These are phyloP conservation scores for Eptesicus fuscus DNA, from an alignment of 2,113 vertebrate genomes.

Conservation along the genomic window DNA sequence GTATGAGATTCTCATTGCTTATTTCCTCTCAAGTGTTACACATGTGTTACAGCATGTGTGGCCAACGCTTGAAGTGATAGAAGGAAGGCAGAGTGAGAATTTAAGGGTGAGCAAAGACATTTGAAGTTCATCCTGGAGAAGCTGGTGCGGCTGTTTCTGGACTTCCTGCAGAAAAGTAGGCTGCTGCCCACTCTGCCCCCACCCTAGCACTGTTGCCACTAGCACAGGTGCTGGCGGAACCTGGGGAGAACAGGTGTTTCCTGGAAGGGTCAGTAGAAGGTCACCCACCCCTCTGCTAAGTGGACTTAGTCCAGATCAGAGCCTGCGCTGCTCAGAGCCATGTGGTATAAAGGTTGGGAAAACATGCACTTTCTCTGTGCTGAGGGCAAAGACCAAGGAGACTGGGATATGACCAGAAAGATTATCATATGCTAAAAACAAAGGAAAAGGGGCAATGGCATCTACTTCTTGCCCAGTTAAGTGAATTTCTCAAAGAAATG, in stretches of 20 bases:
- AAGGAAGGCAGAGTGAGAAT: neutral
- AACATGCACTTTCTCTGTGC: neutral
- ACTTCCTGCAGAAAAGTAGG: neutral
- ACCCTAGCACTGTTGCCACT: neutral
- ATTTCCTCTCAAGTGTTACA: neutral
- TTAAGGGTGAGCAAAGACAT: neutral
- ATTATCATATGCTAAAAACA: constrained; percentile 5
- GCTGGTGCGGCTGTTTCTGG: neutral
- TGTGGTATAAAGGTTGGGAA: constrained; percentile 47
- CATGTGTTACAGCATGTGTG: neutral
- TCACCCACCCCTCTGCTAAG: constrained; percentile 40
- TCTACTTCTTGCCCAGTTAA: constrained; percentile 9
- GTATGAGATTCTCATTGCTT: neutral
- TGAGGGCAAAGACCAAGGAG: constrained; percentile 32
- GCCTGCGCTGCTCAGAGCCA: constrained; percentile 32
- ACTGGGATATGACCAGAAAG: neutral
- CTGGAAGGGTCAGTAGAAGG: constrained; percentile 61
- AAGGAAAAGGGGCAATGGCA: neutral
- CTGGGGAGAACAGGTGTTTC: constrained; percentile 55
- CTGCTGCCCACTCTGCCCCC: neutral
- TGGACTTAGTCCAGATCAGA: constrained; percentile 73
- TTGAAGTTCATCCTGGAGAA: neutral
- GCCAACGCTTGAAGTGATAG: neutral
- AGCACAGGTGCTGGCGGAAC: neutral
- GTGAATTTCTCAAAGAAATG: neutral